Evolutionary conservation across 1,140 invertebrate genomes (phyloP), one percentile per base, ranked within the genome.

Genomic region (Schlechtendalia chinensis): DNA sequence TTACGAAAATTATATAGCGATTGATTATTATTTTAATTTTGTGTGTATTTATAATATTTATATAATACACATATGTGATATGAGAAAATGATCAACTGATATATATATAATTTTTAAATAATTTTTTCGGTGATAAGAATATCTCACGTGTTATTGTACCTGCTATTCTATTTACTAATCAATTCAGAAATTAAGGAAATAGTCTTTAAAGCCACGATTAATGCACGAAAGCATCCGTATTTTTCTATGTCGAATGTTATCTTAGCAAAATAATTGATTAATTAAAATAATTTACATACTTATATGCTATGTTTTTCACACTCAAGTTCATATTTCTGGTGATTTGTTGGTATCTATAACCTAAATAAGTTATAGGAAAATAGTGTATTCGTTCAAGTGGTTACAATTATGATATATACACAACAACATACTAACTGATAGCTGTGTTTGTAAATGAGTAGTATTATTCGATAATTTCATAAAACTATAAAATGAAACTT

Each of bases 301-400:
- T 12, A n/a, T n/a, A 19, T 0, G 32, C 1, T 2, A 50, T 27
- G 0, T 27, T 69, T 69, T 0, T 50, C 6, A 11, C 17, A 50
- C 5, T 69, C 0, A 24, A 47, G 5, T 69, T 47, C 5, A 27
- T 5, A 27, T 50, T 1, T 27, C 8, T 50, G 24, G 22, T 50
- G 14, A 24, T 69, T 69, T 27, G 50, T 50, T 50, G 47, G 14
- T 19, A 24, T 69, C 6, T 19, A 27, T 24, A 39, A 39, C 32
- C 32, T 39, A 39, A 39, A 39, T 39, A 4, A 39, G 3, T 39
- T 39, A 17, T 50, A 67, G 22, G 16, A 69, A 69, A 69, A 3
- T 50, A 27, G 11, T 69, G 67, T 50, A 27, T 17, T 50, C 22
- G 22, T 69, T 69, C n/a, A 69, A 69, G 67, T 69, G 39, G 32